These are phyloP conservation scores for Acleris emargana DNA, from an alignment of 2,888 invertebrate species.

Conservation along the genomic window DNA sequence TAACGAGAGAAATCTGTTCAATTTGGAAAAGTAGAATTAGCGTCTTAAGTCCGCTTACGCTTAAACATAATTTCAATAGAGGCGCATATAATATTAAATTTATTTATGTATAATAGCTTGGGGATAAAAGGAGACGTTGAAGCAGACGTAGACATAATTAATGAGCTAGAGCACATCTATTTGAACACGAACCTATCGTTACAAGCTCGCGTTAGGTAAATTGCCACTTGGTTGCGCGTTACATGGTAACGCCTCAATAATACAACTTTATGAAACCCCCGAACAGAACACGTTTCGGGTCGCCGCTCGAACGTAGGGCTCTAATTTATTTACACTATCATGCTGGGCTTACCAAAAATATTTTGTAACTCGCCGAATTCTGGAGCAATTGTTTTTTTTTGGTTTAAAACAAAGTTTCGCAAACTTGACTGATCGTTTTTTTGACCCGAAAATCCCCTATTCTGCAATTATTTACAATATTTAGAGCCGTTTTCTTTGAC, in stretches of 20 bases:
- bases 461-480: no score
- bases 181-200: constrained; percentile 21
- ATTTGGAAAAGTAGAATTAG: no score
- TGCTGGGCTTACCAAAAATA: constrained; percentile 39
- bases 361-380: neutral
- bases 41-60: no score
- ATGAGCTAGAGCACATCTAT: constrained; percentile 40
- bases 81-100: no score
- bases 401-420: no score
- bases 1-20: no score
- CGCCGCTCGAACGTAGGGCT: constrained; percentile 40
- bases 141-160: constrained; percentile 18
- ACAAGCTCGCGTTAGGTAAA: constrained; percentile 45
- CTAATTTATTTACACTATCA: constrained; percentile 40
- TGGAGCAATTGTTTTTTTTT: no score
- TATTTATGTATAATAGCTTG: neutral
- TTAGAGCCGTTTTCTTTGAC: no score
- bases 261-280: constrained; percentile 54
- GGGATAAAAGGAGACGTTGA: neutral
- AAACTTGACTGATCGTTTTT: no score
- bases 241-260: constrained; percentile 56
- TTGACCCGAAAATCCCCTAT: no score
- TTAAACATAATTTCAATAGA: no score
- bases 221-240: constrained; percentile 50
- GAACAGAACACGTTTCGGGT: constrained; percentile 40